Percentiles rank a stretch among this genome's conserved stretches.
These are phyloP conservation scores for Micronycteris hirsuta DNA, from an alignment of 2,113 vertebrate genomes.

Conservation along the genomic window DNA sequence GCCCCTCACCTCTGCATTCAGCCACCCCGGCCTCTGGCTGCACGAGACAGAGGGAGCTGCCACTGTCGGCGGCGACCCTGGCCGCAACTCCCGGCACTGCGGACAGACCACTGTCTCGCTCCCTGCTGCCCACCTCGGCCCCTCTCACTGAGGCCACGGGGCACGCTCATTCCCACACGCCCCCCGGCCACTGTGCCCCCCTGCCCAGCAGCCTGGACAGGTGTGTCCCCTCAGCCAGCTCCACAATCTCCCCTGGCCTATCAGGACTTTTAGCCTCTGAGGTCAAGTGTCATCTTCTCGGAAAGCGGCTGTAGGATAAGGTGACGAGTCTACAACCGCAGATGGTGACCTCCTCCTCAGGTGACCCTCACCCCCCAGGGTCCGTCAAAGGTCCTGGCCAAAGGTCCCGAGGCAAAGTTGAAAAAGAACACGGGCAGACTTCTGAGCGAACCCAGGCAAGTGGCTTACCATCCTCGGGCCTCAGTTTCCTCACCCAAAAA, in stretches of 20 bases:
- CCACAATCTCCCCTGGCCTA: not conserved
- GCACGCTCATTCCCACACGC: not conserved
- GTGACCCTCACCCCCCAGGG: not conserved
- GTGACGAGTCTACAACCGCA: not conserved
- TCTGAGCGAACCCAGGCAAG: not conserved
- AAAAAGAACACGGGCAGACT: not conserved
- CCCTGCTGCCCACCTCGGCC: rapidly evolving
- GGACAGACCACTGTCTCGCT: not conserved
- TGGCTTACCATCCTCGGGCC: not conserved
- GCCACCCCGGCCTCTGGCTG: not conserved
- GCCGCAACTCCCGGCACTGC: not conserved
- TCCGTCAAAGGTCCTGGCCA: not conserved
- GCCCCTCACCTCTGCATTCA: not conserved
- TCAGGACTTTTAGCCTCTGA: not conserved
- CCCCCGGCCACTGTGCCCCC: rapidly evolving
- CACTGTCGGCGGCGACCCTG: not conserved
- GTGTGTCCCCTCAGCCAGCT: not conserved
- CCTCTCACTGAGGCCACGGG: not conserved
- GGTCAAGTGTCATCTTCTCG: not conserved
- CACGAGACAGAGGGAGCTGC: rapidly evolving
- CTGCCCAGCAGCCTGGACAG: no score
- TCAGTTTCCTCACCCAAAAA: not conserved
- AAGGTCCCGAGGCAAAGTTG: not conserved
- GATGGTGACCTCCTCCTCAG: not conserved
- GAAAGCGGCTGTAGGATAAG: not conserved